Evolutionary conservation across 2,797 vertebrate species (phyloP), one percentile per base, ranked within the genome.

Genomic region (Helarctos malayanus): DNA sequence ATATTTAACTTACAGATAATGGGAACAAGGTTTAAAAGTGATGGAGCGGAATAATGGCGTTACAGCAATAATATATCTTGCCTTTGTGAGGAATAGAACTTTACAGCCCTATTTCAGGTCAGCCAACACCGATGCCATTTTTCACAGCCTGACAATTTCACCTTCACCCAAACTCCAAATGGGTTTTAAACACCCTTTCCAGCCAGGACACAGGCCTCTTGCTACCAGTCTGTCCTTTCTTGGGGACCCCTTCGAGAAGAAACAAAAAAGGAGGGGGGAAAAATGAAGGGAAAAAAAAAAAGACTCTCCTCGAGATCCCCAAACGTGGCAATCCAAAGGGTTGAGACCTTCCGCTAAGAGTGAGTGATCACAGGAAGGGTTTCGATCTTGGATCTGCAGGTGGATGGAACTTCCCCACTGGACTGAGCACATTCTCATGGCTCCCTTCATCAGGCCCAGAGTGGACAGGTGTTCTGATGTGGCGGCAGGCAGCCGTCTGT

Each of bases 1-100:
- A 99, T 99, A 99, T 99, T 99, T 99, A 99, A 99, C 99, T 98
- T 99, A 98, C 97, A 99, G 98, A 98, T 99, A 99, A 99, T 99
- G 99, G 98, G 99, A 99, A 99, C 98, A 99, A 99, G 99, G 98
- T 99, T 99, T 99, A 99, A 99, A 99, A 99, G 99, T 99, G 99
- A 99, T 99, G 99, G 98, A 99, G 99, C 98, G 98, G 99, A 99
- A 99, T 99, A 99, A 99, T 99, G 99, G 98, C 95, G 97, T 98
- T 99, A 98, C 98, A 98, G 99, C 98, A 99, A 99, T 99, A 98
- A 99, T 99, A 99, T 99, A 99, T 99, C 99, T 99, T 99, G 98
- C 99, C 98, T 98, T 98, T 98, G 98, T 98, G 98, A 98, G 98
- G 98, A 98, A 98, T 96, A 98, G 99, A 98, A 98, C 98, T 99